These are phyloP conservation scores for Rhombomys opimus DNA, from an alignment of 2,113 vertebrate species.

Conservation along the genomic window DNA sequence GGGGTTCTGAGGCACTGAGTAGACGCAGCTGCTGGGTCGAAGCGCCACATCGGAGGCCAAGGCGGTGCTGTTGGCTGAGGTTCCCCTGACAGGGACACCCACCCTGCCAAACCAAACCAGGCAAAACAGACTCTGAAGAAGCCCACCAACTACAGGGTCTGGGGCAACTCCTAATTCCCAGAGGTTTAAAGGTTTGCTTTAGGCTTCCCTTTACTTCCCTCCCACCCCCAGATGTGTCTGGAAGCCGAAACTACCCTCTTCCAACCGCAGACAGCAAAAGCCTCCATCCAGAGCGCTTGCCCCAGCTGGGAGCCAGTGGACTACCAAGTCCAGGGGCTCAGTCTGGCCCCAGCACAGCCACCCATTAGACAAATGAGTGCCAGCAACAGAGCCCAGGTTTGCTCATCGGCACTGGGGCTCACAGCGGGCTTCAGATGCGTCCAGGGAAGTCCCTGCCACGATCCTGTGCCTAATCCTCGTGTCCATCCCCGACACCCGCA, in stretches of 20 bases:
- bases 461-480: rapidly evolving
- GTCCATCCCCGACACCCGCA: neutral
- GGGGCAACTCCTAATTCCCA: neutral
- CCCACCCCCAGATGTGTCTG: neutral
- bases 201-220: neutral
- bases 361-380: slow-evolving; percentile 34
- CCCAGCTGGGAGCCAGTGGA: neutral
- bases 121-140: neutral
- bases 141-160: neutral
- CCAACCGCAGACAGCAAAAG: neutral
- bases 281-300: neutral
- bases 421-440: neutral
- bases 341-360: neutral
- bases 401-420: neutral
- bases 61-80: neutral
- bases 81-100: rapidly evolving
- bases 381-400: neutral
- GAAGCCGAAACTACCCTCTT: neutral
- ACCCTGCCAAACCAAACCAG: neutral
- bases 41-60: neutral
- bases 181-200: neutral
- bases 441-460: neutral
- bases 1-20: neutral
- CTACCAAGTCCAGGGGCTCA: neutral
- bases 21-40: neutral